Evolutionary conservation across 2,888 invertebrate genomes (phyloP).

Genomic region (Netelia inedita): DNA sequence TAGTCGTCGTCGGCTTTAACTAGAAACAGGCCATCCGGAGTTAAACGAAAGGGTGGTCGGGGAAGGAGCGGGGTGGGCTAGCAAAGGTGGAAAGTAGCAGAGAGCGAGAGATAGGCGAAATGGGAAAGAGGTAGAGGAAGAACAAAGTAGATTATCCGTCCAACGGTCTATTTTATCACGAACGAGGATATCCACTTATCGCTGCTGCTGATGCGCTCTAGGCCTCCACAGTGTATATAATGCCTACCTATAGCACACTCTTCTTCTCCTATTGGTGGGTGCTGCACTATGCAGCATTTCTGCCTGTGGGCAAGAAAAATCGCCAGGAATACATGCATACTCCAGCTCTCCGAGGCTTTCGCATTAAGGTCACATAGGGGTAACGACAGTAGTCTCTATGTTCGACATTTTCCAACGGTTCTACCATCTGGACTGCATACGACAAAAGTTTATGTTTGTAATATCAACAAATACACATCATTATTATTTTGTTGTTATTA

Average conservation of each 20-base stretch:
- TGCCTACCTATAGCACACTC: not conserved
- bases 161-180: constrained; percentile 65
- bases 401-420: not conserved
- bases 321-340: not conserved
- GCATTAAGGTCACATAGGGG: not conserved
- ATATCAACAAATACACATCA: too few relatives aligned
- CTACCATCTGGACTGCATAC: too few relatives aligned
- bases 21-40: constrained; percentile 62
- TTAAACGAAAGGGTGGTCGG: constrained; percentile 50
- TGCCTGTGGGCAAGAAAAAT: constrained; percentile 9
- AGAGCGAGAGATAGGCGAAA: constrained; percentile 13
- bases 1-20: constrained; percentile 40
- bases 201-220: constrained; percentile 59
- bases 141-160: constrained; percentile 66
- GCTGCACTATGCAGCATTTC: constrained; percentile 8
- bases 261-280: constrained; percentile 8
- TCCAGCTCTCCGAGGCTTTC: not conserved
- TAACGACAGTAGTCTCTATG: not conserved
- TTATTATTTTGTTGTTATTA: too few relatives aligned
- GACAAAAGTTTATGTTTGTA: too few relatives aligned
- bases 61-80: not conserved
- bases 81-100: constrained; percentile 16
- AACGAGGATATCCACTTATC: constrained; percentile 68
- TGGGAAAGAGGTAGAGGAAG: constrained; percentile 37
- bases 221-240: constrained; percentile 38